A percentile compares a stretch with the other conserved stretches of the same genome.
Evolutionary conservation across 2,797 vertebrate genomes (phyloP).

Genomic region (Esox masquinongy): DNA sequence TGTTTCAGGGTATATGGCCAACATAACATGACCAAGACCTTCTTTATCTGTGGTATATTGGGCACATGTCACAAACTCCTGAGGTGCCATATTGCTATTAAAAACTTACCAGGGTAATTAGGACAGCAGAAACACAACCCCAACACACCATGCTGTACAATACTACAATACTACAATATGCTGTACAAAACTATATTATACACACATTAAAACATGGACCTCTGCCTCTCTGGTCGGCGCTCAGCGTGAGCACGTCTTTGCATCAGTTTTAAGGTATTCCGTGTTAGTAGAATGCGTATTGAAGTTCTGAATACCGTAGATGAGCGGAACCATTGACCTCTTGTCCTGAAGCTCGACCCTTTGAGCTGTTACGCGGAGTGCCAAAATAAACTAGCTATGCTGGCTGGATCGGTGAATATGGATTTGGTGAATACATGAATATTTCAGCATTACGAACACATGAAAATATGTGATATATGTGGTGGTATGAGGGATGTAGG

Average conservation of each 20-base stretch:
- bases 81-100: too few species aligned
- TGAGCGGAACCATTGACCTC: not conserved
- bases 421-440: not conserved
- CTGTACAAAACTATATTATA: not conserved
- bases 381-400: not conserved
- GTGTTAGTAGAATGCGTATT: not conserved
- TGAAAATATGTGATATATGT: constrained; percentile 3
- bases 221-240: not conserved
- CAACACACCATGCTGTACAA: not conserved
- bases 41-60: too few species aligned
- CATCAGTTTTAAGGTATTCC: not conserved
- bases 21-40: too few species aligned
- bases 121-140: too few species aligned
- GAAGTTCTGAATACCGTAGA: not conserved
- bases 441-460: not conserved
- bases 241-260: not conserved
- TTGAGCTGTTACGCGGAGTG: not conserved
- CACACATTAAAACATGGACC: not conserved
- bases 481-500: not conserved
- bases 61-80: too few species aligned
- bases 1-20: too few species aligned
- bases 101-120: too few species aligned
- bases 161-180: not conserved
- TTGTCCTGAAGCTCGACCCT: not conserved
- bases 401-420: not conserved